Evolutionary conservation across 2,113 vertebrate species (phyloP).

Genomic region (Neofelis nebulosa): DNA sequence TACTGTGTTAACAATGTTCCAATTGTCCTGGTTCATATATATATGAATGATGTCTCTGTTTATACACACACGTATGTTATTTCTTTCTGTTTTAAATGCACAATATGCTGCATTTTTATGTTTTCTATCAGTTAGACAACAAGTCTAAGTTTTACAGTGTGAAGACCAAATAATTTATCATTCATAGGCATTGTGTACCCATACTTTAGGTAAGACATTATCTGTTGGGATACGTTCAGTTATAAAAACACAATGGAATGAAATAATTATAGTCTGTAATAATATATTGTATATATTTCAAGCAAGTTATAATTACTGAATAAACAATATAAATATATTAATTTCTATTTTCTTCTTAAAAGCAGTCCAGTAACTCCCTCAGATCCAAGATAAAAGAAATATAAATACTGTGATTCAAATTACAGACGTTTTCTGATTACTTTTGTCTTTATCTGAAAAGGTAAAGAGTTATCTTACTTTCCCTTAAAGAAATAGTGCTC

Average conservation of each 20-base stretch:
- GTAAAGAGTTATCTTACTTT: background rate
- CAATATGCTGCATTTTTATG: background rate
- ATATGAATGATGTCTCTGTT: background rate
- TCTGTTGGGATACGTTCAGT: background rate
- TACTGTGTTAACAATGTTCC: background rate
- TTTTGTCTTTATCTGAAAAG: background rate
- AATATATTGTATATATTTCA: background rate
- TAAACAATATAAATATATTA: background rate
- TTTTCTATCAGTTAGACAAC: background rate
- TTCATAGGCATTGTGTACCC: background rate
- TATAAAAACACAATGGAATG: background rate
- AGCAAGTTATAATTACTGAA: background rate
- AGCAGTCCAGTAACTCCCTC: background rate
- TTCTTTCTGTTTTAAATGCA: conserved; percentile 11
- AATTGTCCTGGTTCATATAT: background rate
- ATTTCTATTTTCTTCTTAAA: background rate
- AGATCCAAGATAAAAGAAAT: background rate
- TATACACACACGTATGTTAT: background rate
- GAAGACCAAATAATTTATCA: background rate
- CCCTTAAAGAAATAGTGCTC: background rate
- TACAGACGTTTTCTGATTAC: background rate
- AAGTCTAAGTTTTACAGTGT: background rate
- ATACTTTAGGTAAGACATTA: background rate
- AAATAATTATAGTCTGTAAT: background rate
- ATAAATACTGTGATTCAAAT: background rate